phyloP scores from a whole-genome alignment of 2,113 vertebrate genomes.

The Eulemur macaco region DNA sequence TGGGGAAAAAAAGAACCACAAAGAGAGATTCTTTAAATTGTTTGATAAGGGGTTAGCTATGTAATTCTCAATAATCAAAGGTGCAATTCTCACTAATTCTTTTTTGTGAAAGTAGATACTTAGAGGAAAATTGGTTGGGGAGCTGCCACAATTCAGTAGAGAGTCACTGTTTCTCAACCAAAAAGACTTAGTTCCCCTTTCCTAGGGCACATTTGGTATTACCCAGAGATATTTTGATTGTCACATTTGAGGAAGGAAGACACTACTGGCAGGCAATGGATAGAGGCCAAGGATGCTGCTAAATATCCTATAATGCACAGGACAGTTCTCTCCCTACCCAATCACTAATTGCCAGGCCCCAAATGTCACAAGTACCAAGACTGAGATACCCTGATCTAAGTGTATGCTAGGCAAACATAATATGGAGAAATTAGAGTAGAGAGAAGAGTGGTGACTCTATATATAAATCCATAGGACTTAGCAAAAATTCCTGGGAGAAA shows the following conservation, averaged over 20 bases:
- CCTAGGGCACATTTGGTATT: background rate
- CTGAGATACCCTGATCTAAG: background rate
- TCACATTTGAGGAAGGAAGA: background rate
- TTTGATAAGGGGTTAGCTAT: background rate
- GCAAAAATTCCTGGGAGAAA: background rate
- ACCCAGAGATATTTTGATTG: background rate
- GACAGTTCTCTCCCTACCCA: background rate
- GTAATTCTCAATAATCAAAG: background rate
- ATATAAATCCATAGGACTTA: background rate
- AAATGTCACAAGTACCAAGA: background rate
- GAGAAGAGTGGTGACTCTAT: background rate
- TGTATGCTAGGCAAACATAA: background rate
- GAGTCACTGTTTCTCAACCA: background rate
- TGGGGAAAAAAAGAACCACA: background rate
- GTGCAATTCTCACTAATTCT: background rate
- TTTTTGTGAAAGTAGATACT: background rate
- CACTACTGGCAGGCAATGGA: background rate
- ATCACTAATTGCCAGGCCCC: background rate
- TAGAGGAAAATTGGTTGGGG: background rate
- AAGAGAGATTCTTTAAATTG: background rate
- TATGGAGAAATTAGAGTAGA: background rate
- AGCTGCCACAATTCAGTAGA: background rate
- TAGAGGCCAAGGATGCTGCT: background rate
- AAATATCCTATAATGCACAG: background rate
- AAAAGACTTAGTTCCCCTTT: background rate